Percentiles rank a stretch among this genome's conserved stretches.
Conservation (phyloP, 2,113 vertebrate species). For the Oplegnathus fasciatus region DNA sequence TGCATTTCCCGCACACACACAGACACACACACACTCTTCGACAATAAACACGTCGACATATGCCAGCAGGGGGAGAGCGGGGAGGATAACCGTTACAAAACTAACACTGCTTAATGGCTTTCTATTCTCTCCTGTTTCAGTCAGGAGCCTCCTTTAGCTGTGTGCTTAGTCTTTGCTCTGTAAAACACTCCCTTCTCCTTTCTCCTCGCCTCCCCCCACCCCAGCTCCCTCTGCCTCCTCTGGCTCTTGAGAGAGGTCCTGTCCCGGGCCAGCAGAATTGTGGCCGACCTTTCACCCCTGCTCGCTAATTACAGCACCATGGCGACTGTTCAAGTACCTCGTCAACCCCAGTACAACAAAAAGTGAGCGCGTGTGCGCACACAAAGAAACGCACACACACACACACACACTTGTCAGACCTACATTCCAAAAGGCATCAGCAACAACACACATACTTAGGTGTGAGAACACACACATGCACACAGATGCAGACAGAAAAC, state of each 20-base stretch:
- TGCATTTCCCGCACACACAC: conserved; percentile 18
- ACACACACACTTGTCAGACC: conserved; percentile 31
- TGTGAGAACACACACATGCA: conserved; percentile 1
- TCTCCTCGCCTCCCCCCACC: conserved; percentile 50
- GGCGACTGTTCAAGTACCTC: conserved; percentile 92
- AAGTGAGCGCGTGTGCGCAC: conserved; percentile 43
- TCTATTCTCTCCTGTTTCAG: conserved; percentile 80
- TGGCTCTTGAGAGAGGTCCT: conserved; percentile 88
- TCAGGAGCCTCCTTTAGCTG: conserved; percentile 67
- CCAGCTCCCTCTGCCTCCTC: conserved; percentile 23
- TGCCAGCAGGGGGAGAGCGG: conserved; percentile 64
- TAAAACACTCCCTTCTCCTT: conserved; percentile 61
- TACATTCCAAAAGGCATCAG: conserved; percentile 51
- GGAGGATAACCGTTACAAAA: conserved; percentile 78
- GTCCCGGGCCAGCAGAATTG: conserved; percentile 88
- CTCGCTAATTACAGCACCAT: conserved; percentile 95
- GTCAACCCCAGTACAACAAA: conserved; percentile 72
- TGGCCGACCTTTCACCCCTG: conserved; percentile 90
- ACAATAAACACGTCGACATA: conserved; percentile 62
- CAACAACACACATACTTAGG: background rate
- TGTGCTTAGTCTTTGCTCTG: conserved; percentile 54
- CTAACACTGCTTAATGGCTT: conserved; percentile 76
- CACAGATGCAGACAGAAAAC: background rate
- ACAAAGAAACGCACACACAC: conserved; percentile 31
- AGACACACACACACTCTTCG: conserved; percentile 35